These are phyloP conservation scores for Coreius guichenoti DNA, from an alignment of 2,797 vertebrate genomes.

Conservation along the genomic window DNA sequence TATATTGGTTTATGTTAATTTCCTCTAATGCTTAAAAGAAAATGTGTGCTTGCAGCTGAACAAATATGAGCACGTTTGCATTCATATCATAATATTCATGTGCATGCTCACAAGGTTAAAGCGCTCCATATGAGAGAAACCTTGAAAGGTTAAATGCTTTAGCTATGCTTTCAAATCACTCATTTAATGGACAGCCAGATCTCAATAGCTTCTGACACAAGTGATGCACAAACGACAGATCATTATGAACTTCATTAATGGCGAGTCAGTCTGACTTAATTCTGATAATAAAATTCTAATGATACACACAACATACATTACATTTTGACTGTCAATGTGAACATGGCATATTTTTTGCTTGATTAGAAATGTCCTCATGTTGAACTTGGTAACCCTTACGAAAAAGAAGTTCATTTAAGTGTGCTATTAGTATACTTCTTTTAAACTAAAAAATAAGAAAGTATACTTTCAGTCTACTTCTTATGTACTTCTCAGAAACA, in stretches of 20 bases:
- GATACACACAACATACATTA: not conserved
- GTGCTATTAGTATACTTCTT: too few species aligned
- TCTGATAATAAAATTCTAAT: not conserved
- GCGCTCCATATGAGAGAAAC: not conserved
- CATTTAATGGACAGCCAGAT: not conserved
- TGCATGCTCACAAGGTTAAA: constrained; percentile 20
- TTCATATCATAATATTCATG: not conserved
- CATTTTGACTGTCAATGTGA: not conserved
- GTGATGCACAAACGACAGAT: not conserved
- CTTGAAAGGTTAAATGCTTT: constrained; percentile 19
- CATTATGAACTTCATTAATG: not conserved
- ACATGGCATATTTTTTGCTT: not conserved
- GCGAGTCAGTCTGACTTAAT: not conserved
- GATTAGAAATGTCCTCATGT: not conserved
- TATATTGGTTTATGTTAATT: constrained; percentile 31
- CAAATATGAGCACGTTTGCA: constrained; percentile 17
- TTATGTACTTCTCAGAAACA: too few species aligned
- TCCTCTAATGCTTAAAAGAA: not conserved
- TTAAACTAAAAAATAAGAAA: too few species aligned
- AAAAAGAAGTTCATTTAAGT: too few species aligned
- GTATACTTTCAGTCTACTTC: too few species aligned
- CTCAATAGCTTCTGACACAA: not conserved
- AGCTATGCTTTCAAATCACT: not conserved
- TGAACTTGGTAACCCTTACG: not conserved
- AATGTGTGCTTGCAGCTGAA: not conserved